Conservation (phyloP, 2,113 vertebrate species). For the Vicugna pacos region DNA sequence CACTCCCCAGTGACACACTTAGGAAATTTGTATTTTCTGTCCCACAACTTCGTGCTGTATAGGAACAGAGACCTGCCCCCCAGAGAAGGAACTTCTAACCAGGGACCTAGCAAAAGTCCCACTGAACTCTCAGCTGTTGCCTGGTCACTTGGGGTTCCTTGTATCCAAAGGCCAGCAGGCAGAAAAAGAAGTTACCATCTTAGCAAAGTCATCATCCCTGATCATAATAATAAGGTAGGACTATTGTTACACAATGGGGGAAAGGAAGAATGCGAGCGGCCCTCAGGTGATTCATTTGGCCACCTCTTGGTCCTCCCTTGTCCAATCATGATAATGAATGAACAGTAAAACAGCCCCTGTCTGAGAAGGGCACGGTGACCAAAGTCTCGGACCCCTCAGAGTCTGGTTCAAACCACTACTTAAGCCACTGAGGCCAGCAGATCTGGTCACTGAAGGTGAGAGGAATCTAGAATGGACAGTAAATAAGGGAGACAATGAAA, state of each 20-base stretch:
- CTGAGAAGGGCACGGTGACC: not conserved
- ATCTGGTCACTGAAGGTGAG: not conserved
- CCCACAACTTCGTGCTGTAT: not conserved
- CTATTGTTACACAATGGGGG: not conserved
- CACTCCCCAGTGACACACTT: not conserved
- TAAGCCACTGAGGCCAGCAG: not conserved
- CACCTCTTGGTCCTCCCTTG: not conserved
- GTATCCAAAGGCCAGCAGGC: not conserved
- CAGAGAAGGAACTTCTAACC: not conserved
- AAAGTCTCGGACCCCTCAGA: not conserved
- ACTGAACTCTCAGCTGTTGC: not conserved
- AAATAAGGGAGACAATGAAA: not conserved
- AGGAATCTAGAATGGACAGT: not conserved
- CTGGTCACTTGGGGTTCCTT: not conserved
- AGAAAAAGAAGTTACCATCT: not conserved
- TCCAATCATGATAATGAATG: not conserved
- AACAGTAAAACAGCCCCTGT: not conserved
- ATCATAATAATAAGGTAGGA: not conserved
- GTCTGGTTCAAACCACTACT: not conserved
- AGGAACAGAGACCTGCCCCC: not conserved
- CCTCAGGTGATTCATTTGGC: not conserved
- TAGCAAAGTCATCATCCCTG: not conserved
- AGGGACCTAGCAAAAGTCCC: not conserved
- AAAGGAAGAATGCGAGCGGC: not conserved
- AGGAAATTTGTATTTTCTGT: not conserved